These are phyloP conservation scores for Hirtodrosophila histrioides DNA, from an alignment of 2,888 invertebrate genomes.

Conservation along the genomic window DNA sequence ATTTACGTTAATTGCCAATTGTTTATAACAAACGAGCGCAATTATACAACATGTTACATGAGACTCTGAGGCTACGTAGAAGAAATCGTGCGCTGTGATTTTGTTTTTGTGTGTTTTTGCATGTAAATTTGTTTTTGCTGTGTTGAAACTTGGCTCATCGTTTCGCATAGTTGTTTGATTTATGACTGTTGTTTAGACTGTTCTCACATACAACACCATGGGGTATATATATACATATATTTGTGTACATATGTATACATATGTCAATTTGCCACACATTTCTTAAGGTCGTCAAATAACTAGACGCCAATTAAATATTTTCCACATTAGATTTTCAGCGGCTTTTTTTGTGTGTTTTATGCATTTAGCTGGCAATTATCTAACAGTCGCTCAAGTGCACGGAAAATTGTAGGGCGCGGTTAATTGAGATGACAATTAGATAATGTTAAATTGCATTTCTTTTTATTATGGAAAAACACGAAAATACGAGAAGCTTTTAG, in stretches of 20 bases:
- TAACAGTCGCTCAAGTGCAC: constrained; percentile 37
- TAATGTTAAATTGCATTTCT: too few species aligned
- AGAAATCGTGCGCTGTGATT: constrained; percentile 39
- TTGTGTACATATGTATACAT: constrained; percentile 15
- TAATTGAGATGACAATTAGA: constrained; percentile 16
- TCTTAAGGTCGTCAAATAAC: constrained; percentile 71
- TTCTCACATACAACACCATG: constrained; percentile 46
- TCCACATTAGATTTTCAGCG: constrained; percentile 42
- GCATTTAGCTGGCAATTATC: constrained; percentile 40
- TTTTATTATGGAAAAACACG: too few species aligned
- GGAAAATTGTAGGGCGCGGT: constrained; percentile 50
- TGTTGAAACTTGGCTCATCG: constrained; percentile 50
- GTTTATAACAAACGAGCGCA: constrained; percentile 50
- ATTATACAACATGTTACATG: constrained; percentile 20
- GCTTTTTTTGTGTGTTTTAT: constrained; percentile 12
- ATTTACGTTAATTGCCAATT: constrained; percentile 51
- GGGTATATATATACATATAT: constrained; percentile 7
- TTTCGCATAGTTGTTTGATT: constrained; percentile 55
- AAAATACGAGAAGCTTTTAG: too few species aligned
- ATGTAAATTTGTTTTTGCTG: constrained; percentile 33
- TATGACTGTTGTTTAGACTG: constrained; percentile 53
- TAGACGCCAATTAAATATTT: constrained; percentile 66
- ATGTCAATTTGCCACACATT: constrained; percentile 61
- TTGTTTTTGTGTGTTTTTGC: constrained; percentile 7
- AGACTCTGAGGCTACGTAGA: constrained; percentile 5